Evolutionary conservation across 2,797 vertebrate genomes (phyloP).

Genomic region (Malacoraja senta): DNA sequence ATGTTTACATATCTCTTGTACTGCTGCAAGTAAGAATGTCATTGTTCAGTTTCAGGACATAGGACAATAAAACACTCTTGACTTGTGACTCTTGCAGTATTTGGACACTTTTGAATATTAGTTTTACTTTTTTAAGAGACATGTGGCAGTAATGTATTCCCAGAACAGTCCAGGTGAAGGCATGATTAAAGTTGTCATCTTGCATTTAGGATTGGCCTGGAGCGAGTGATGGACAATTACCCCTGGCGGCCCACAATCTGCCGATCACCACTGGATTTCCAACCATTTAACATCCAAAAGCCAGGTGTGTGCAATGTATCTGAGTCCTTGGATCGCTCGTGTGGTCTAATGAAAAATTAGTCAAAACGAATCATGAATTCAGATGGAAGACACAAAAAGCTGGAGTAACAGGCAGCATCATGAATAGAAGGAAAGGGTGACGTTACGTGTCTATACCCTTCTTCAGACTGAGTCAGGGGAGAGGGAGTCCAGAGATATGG

Average conservation of each 20-base stretch:
- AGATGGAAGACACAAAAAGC: too few relatives aligned
- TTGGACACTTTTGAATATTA: not conserved
- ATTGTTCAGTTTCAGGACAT: too few relatives aligned
- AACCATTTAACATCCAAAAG: constrained; percentile 69
- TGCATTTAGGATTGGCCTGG: constrained; percentile 69
- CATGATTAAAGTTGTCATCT: not conserved
- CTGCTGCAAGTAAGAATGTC: too few relatives aligned
- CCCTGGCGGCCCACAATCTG: constrained; percentile 71
- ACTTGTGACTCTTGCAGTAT: not conserved
- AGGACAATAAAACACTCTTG: too few relatives aligned
- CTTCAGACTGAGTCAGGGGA: too few relatives aligned
- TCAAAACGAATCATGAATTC: too few relatives aligned
- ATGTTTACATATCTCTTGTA: too few relatives aligned
- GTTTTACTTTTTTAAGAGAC: not conserved
- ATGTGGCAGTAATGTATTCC: not conserved
- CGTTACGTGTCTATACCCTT: too few relatives aligned
- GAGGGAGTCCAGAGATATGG: too few relatives aligned
- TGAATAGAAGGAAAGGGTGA: too few relatives aligned
- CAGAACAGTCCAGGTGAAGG: not conserved
- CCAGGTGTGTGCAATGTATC: constrained; percentile 60
- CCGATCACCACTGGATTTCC: constrained; percentile 65
- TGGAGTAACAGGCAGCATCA: too few relatives aligned
- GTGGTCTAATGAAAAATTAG: constrained; percentile 39
- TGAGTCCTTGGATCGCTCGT: too few relatives aligned
- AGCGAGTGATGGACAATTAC: constrained; percentile 78